Conservation (phyloP, 1,140 invertebrate genomes). For the Bombus confusus region DNA sequence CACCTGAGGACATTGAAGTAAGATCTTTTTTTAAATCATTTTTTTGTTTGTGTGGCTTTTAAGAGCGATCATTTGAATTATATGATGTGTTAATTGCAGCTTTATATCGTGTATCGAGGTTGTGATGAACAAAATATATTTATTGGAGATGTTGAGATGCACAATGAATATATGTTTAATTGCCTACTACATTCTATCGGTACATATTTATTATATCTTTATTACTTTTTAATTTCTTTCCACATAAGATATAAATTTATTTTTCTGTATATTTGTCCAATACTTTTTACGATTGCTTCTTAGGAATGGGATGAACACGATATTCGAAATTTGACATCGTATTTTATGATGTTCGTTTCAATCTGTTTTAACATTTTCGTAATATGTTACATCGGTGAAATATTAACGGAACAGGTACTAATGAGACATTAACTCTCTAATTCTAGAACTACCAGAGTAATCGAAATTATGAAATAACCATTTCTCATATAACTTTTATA, state of each 20-base stretch:
- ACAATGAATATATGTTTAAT: slow-evolving; percentile 64
- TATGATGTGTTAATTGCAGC: slow-evolving; percentile 49
- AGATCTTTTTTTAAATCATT: background rate
- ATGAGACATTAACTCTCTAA: background rate
- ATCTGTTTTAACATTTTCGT: slow-evolving; percentile 68
- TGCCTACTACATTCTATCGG: slow-evolving; percentile 70
- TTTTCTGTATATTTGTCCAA: no score
- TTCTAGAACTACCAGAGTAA: no score
- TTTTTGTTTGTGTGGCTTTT: no score
- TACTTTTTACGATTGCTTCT: background rate
- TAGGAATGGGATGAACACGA: slow-evolving; percentile 63
- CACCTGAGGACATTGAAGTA: slow-evolving; percentile 54
- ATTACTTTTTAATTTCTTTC: background rate
- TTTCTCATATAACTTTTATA: no score
- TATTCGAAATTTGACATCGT: slow-evolving; percentile 19
- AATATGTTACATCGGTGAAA: slow-evolving; percentile 71
- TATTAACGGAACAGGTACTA: slow-evolving; percentile 64
- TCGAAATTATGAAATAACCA: no score
- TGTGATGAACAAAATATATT: slow-evolving; percentile 58
- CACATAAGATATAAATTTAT: no score
- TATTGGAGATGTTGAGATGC: slow-evolving; percentile 66
- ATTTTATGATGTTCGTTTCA: slow-evolving; percentile 47
- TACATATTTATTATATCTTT: slow-evolving; percentile 15
- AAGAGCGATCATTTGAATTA: background rate
- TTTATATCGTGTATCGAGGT: slow-evolving; percentile 62